A percentile compares a stretch with the other conserved stretches of the same genome.
phyloP scores from a whole-genome alignment of 2,797 vertebrate species.

The Enteromius viviparus region DNA sequence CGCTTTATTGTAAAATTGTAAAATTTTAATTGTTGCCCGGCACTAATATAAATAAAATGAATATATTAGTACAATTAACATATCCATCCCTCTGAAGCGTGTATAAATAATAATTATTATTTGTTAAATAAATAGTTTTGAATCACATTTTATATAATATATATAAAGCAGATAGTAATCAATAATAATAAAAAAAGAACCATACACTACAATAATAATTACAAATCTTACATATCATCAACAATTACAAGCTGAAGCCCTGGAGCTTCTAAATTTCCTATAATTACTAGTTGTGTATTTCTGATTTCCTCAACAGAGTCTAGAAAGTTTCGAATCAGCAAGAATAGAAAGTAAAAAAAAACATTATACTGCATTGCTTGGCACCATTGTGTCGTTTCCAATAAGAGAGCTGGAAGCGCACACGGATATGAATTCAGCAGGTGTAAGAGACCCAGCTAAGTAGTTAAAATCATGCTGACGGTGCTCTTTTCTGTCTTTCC shows the following conservation, averaged over 20 bases:
- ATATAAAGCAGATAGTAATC: too few species aligned
- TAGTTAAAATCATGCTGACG: conserved; percentile 42
- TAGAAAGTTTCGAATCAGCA: neutral
- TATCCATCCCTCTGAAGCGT: too few species aligned
- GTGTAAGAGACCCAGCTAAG: conserved; percentile 27
- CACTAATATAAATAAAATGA: too few species aligned
- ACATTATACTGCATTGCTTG: conserved; percentile 5
- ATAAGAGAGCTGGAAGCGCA: conserved; percentile 2
- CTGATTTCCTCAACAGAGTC: conserved; percentile 6
- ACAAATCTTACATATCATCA: neutral
- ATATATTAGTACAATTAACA: too few species aligned
- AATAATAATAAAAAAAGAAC: too few species aligned
- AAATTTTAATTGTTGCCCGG: too few species aligned
- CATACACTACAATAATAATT: too few species aligned
- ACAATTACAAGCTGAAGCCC: neutral
- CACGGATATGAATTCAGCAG: conserved; percentile 27
- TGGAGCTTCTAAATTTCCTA: neutral
- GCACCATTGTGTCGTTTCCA: conserved; percentile 43
- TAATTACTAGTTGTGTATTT: neutral
- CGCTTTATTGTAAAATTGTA: too few species aligned
- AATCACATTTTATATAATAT: too few species aligned
- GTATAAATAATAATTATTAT: too few species aligned
- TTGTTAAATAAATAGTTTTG: too few species aligned
- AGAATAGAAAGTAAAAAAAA: neutral
- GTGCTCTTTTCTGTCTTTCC: conserved; percentile 10